A percentile compares a stretch with the other conserved stretches of the same genome.
phyloP scores from a whole-genome alignment of 2,888 invertebrate genomes.

The Sminthurinus aureus region DNA sequence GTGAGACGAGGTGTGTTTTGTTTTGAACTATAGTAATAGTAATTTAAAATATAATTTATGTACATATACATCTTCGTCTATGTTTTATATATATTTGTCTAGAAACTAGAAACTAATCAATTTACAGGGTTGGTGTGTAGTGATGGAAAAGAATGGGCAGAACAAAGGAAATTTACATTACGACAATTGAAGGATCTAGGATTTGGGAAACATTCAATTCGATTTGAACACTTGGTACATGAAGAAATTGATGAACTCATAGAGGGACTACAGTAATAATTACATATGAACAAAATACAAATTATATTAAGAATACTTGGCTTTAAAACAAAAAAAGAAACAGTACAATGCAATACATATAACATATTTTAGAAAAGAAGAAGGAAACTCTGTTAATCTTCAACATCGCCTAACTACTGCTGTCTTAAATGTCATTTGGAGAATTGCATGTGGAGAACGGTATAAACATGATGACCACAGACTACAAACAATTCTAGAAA shows the following conservation, averaged over 20 bases:
- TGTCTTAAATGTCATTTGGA: conserved; percentile 4
- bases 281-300: no score
- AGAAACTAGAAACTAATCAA: neutral
- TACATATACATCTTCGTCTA: neutral
- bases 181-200: neutral
- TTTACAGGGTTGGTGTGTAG: neutral
- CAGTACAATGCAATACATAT: no score
- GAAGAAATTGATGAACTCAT: conserved; percentile 14
- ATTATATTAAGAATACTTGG: no score
- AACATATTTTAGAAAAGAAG: no score
- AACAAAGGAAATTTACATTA: neutral
- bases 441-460: neutral
- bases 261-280: neutral
- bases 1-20: neutral
- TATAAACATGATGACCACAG: neutral
- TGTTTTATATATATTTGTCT: neutral
- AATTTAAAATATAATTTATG: neutral
- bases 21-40: no score
- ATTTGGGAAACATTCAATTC: conserved; percentile 6
- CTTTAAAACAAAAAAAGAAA: no score
- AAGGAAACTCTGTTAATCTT: neutral
- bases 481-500: neutral
- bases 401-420: neutral
- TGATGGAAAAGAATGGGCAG: conserved; percentile 10
- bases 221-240: neutral